These are phyloP conservation scores for Drosophila anomelani DNA, from an alignment of 2,888 invertebrate genomes.

Conservation along the genomic window DNA sequence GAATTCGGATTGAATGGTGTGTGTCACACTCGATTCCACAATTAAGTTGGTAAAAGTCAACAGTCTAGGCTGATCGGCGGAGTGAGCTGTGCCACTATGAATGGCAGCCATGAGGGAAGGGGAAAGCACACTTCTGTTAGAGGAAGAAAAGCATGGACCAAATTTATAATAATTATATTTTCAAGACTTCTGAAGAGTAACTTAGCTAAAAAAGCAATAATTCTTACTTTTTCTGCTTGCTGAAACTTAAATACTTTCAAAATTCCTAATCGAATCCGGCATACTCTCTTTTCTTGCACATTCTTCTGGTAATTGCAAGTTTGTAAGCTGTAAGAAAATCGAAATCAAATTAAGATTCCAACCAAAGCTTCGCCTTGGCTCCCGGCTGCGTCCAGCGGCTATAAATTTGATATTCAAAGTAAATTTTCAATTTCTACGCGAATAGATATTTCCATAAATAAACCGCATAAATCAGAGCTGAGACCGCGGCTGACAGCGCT, in stretches of 20 bases:
- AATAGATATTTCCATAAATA: constrained; percentile 78
- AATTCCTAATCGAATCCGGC: not conserved
- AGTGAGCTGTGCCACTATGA: constrained; percentile 6
- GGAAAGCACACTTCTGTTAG: not conserved
- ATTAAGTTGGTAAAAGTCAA: constrained; percentile 45
- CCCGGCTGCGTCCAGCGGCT: constrained; percentile 30
- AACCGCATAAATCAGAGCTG: constrained; percentile 78
- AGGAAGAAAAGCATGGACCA: not conserved
- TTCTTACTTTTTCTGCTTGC: not conserved
- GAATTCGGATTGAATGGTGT: constrained; percentile 33
- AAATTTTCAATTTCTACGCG: constrained; percentile 73
- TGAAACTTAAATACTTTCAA: not conserved
- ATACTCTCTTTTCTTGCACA: constrained; percentile 1
- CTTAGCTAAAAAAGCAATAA: not conserved
- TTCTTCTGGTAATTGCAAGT: constrained; percentile 11
- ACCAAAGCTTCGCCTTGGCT: constrained; percentile 15
- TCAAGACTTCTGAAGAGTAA: not conserved
- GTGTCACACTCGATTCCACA: constrained; percentile 39
- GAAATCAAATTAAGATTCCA: constrained; percentile 62
- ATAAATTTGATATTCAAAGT: constrained; percentile 74
- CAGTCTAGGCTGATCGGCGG: constrained; percentile 14
- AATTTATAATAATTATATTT: constrained; percentile 15
- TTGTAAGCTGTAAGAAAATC: constrained; percentile 26
- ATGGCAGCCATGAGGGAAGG: not conserved
- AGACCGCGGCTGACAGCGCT: constrained; percentile 35